These are phyloP conservation scores for Leptatherina wallacei DNA, from an alignment of 2,797 vertebrate genomes.

Conservation along the genomic window DNA sequence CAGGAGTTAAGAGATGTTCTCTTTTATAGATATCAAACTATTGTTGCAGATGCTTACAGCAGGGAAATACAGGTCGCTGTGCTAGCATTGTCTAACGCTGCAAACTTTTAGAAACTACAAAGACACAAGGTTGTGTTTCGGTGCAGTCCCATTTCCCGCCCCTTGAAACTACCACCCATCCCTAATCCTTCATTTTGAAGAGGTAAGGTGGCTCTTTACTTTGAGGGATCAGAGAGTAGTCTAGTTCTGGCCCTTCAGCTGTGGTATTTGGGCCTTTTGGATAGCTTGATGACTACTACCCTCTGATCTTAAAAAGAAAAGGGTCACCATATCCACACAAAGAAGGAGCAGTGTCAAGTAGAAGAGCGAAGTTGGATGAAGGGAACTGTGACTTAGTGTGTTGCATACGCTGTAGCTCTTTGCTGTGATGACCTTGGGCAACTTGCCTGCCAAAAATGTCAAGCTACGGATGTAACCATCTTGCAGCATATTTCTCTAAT, in stretches of 20 bases:
- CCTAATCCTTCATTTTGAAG: not conserved
- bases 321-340: not conserved
- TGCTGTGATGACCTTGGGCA: slow-evolving; percentile 16
- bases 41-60: slow-evolving; percentile 14
- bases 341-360: not conserved
- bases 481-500: not conserved
- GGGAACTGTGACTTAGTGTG: not conserved
- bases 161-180: not conserved
- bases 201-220: not conserved
- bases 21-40: slow-evolving; percentile 11
- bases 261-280: not conserved
- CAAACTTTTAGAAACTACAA: not conserved
- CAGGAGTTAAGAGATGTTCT: not conserved
- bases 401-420: slow-evolving; percentile 12
- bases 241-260: not conserved
- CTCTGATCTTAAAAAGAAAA: not conserved
- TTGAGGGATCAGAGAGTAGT: not conserved
- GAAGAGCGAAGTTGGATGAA: not conserved
- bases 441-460: slow-evolving; percentile 18
- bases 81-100: not conserved
- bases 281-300: not conserved
- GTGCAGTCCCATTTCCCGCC: too few relatives aligned
- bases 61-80: slow-evolving; percentile 2
- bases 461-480: slow-evolving; percentile 1
- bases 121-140: not conserved